Evolutionary conservation across 2,888 invertebrate species (phyloP), one percentile per base, ranked within the genome.

Genomic region (Eucera pruinosa): DNA sequence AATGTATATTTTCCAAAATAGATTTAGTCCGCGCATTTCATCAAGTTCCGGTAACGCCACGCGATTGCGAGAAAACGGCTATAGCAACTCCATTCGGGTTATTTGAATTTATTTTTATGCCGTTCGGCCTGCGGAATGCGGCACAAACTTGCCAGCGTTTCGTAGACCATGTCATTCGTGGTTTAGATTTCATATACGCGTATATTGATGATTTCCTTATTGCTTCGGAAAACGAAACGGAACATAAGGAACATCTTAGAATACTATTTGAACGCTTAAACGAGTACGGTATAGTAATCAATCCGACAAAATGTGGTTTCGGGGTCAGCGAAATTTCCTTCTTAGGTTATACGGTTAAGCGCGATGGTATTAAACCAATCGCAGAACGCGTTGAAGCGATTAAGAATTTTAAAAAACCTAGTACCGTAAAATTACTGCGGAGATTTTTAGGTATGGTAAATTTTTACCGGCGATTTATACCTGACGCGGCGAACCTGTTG

Each of bases 371-470:
- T 3, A 71, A 69, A 43, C 91, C 92, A 0, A 71, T 89, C 20
- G 78, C 83, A 2, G 78, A 87, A 2, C 89, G 89, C 47, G 90
- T 91, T 0, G 65, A 88, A 27, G 87, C 85, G 2, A 88, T 92
- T 0, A 11, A 9, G 20, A 50, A 86, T 0, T 89, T 84, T 30
- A 64, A 86, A 2, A 68, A 64, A 30, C 91, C 90, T 0, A 66
- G 43, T 13, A 89, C 86, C 0, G 85, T 86, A 0, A 86, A 86
- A 27, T 72, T 88, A 13, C 71, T 93, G 0, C 70, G 87, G 5
- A 72, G 83, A 4, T 91, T 90, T 91, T n/a, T n/a, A n/a, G n/a
- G n/a, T n/a, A n/a, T n/a, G n/a, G n/a, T n/a, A n/a, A n/a, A n/a
- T n/a, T n/a, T 90, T 81, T 91, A 91, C 47, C 67, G 92, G 3